A percentile compares a stretch with the other conserved stretches of the same genome.
phyloP scores from a whole-genome alignment of 2,113 vertebrate species.

The Lasiurus cinereus region DNA sequence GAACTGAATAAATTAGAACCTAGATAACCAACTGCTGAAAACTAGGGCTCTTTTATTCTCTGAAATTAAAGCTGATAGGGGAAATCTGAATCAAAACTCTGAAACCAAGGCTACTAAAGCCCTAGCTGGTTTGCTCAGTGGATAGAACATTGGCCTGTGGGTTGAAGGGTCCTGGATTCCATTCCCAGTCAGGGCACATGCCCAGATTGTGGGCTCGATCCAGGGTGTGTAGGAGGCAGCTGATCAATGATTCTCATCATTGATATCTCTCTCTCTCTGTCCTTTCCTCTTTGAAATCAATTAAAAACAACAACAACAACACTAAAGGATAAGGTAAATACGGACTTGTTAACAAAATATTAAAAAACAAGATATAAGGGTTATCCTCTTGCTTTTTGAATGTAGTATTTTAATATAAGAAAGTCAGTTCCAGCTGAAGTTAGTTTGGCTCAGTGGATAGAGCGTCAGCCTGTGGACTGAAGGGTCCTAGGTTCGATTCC shows the following conservation, averaged over 20 bases:
- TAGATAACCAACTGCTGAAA: slow-evolving; percentile 10
- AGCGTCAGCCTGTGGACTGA: no score
- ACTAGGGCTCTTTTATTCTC: not conserved
- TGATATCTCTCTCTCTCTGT: no score
- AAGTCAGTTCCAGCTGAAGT: not conserved
- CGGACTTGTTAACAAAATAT: slow-evolving; percentile 18
- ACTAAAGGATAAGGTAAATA: not conserved
- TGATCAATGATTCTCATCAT: no score
- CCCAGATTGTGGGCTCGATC: no score
- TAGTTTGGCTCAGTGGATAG: no score
- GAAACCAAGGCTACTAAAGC: not conserved
- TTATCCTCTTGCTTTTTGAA: not conserved
- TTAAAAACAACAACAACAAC: not conserved
- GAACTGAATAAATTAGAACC: slow-evolving; percentile 38
- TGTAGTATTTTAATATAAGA: slow-evolving; percentile 42
- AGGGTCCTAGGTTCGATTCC: no score
- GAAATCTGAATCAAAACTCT: not conserved
- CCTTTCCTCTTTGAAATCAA: no score
- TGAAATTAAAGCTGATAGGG: slow-evolving; percentile 53
- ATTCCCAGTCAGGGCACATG: no score
- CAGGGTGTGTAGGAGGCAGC: no score
- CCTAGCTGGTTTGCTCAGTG: no score
- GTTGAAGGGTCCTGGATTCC: no score
- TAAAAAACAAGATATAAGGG: not conserved
- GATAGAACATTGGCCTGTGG: no score